Evolutionary conservation across 2,797 vertebrate species (phyloP), one percentile per base, ranked within the genome.

Genomic region (Parotocinclus haroldoi): DNA sequence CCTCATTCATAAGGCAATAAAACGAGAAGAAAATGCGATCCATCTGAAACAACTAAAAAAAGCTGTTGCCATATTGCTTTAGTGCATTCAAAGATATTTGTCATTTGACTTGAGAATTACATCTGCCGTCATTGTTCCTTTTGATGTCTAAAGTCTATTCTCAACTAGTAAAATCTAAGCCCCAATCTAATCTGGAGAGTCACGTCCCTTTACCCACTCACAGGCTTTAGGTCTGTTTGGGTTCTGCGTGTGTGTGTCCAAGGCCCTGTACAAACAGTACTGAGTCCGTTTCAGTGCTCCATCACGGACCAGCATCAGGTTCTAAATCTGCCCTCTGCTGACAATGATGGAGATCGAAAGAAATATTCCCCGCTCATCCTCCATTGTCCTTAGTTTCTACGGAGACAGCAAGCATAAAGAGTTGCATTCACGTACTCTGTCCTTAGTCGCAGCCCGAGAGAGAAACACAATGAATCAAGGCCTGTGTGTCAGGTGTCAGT

Each of bases 381-480:
- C 68, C 62, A 79, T 83, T 71, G 59, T 71, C 53, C 51, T 56
- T 75, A 68, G 78, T 80, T 72, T 58, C 79, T 77, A 76, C 44
- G 72, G 76, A 72, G 75, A 77, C 72, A 53, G 66, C 18, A 50
- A 60, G 58, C 59, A 66, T 36, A 78, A 75, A 71, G 58, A 55
- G 58, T 50, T 53, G 70, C 64, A 72, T 77, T 76, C 71, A 73
- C 40, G 46, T 76, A 69, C 56, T n/a, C 63, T 40, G 58, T 37
- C 58, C 62, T 48, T 62, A 50, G 71, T 72, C 69, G 45, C 37
- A 48, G 60, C 50, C 50, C 39, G 55, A 49, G 61, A 71, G 13
- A 46, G 70, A 61, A 67, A 68, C 74, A 90, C 87, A 91, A 91
- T 88, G 81, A 89, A 87, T 91, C 89, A 90, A 89, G 91, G 86